These are phyloP conservation scores for Smutsia temminckii DNA, from an alignment of 2,797 vertebrate species.

Conservation along the genomic window DNA sequence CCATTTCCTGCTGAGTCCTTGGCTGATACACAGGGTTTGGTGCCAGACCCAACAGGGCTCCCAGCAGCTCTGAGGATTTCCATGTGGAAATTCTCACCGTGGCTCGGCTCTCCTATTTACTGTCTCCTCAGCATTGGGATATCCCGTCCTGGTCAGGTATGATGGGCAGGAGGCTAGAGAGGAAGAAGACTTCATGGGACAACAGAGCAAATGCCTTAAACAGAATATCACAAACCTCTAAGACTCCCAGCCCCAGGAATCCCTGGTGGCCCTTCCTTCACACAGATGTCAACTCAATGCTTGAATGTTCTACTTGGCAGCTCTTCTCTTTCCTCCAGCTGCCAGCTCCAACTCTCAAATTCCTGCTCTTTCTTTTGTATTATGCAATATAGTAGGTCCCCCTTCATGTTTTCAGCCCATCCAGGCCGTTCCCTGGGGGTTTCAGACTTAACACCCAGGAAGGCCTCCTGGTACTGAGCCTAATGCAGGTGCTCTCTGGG, in stretches of 20 bases:
- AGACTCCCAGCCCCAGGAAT: not conserved
- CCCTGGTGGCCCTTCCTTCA: not conserved
- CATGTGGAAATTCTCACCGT: not conserved
- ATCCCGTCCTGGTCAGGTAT: not conserved
- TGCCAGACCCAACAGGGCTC: not conserved
- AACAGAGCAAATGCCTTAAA: not conserved
- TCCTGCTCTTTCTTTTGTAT: not conserved
- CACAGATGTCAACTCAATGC: not conserved
- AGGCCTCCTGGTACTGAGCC: not conserved
- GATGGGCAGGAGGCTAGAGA: not conserved
- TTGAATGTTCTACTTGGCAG: not conserved
- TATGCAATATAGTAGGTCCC: not conserved
- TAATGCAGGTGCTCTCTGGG: not conserved
- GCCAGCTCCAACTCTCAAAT: not conserved
- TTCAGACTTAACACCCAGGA: not conserved
- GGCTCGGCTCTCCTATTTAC: not conserved
- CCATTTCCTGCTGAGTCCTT: not conserved
- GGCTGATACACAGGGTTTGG: not conserved
- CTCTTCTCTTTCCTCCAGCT: not conserved
- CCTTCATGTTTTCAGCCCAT: not conserved
- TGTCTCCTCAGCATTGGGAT: accelerated
- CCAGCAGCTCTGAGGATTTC: not conserved
- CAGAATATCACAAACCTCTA: not conserved
- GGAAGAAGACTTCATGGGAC: not conserved
- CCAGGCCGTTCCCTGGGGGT: not conserved